A percentile compares a stretch with the other conserved stretches of the same genome.
Evolutionary conservation across 2,797 vertebrate genomes (phyloP).

Genomic region (Scolopax bukidnonensis): DNA sequence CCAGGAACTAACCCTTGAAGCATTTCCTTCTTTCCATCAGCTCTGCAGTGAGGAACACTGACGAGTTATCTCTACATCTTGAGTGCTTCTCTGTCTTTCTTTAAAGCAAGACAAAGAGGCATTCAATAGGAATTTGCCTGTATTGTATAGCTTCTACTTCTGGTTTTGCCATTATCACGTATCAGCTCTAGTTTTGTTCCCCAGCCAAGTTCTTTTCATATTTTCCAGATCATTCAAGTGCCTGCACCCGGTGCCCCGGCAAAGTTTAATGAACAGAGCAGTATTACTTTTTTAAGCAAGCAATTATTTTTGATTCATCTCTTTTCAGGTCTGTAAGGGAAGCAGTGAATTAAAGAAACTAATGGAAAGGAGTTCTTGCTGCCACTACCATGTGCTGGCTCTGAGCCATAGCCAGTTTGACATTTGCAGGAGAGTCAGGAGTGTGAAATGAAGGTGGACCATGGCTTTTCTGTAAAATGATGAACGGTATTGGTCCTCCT

Average conservation of each 20-base stretch:
- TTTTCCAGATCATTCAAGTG: constrained; percentile 75
- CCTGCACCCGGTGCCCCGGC: constrained; percentile 45
- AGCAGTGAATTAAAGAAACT: constrained; percentile 57
- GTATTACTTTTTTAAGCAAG: constrained; percentile 68
- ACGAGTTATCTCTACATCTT: constrained; percentile 23
- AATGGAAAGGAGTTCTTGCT: neutral
- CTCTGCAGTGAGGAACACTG: neutral
- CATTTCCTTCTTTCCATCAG: constrained; percentile 19
- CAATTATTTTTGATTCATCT: constrained; percentile 65
- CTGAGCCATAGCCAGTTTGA: neutral
- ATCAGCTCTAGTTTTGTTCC: constrained; percentile 58
- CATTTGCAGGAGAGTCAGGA: neutral
- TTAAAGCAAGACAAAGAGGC: constrained; percentile 48
- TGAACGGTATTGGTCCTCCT: neutral
- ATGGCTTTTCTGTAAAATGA: neutral
- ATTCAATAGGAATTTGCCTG: constrained; percentile 43
- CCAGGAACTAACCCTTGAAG: constrained; percentile 42
- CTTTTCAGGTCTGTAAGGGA: constrained; percentile 57
- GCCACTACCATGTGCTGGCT: neutral
- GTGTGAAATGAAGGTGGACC: neutral
- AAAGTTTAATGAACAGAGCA: constrained; percentile 64
- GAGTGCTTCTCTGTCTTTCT: constrained; percentile 41
- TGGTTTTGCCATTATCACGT: constrained; percentile 69
- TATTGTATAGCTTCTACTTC: constrained; percentile 61
- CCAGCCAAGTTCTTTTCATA: constrained; percentile 72